A percentile compares a stretch with the other conserved stretches of the same genome.
phyloP scores from a whole-genome alignment of 2,888 invertebrate genomes.

The Ichneumon xanthorius region DNA sequence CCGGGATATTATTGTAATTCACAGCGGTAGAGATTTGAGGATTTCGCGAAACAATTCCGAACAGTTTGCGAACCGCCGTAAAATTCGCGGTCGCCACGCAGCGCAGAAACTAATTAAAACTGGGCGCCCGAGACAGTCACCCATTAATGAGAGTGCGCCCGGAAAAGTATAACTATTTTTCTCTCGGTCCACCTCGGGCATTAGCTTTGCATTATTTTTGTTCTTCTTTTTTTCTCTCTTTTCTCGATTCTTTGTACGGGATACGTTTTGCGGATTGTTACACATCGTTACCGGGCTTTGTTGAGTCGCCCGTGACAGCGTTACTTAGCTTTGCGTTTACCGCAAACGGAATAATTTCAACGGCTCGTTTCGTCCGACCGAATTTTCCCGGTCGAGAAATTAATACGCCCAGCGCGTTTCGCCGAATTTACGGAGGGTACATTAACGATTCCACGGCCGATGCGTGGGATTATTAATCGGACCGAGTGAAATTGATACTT shows the following conservation, averaged over 20 bases:
- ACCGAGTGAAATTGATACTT: constrained; percentile 17
- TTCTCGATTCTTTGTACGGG: constrained; percentile 19
- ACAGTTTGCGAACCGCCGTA: constrained; percentile 38
- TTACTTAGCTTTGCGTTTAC: constrained; percentile 21
- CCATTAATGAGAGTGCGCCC: constrained; percentile 67
- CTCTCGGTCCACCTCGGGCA: constrained; percentile 30
- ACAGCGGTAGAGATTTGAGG: constrained; percentile 19
- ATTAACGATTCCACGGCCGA: constrained; percentile 13
- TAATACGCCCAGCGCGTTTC: constrained; percentile 40
- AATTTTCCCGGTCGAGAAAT: constrained; percentile 46
- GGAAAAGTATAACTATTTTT: constrained; percentile 54
- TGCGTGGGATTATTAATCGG: constrained; percentile 19
- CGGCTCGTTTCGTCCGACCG: constrained; percentile 3
- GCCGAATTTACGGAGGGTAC: constrained; percentile 39
- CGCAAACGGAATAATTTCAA: not conserved
- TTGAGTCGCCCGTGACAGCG: constrained; percentile 30
- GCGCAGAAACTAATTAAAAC: constrained; percentile 68
- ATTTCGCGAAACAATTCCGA: constrained; percentile 50
- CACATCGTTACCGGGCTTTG: constrained; percentile 54
- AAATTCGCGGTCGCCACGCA: constrained; percentile 50
- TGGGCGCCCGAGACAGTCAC: constrained; percentile 65
- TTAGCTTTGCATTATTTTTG: constrained; percentile 1
- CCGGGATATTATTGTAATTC: too few species aligned
- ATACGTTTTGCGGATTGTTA: constrained; percentile 46
- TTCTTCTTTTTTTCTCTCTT: not conserved